Base-by-base conservation (phyloP, 2,797 vertebrate genomes). In the Microchirus variegatus region DNA sequence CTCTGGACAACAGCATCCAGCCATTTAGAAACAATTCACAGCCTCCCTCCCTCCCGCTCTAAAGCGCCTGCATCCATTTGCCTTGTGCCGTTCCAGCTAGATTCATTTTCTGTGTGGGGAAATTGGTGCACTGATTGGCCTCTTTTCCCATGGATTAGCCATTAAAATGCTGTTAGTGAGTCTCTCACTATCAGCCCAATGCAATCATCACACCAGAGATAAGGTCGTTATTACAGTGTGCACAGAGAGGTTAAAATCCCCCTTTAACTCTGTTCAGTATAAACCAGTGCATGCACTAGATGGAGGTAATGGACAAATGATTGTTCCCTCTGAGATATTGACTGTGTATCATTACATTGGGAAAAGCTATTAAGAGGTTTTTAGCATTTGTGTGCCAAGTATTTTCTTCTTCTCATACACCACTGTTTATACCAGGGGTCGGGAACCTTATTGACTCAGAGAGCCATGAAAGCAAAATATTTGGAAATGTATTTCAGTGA, bases 131-230 rank as follows among this genome's bases (percentile, higher is more conserved):
- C 79, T 87, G 91, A 89, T 90, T 91, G 86, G 82, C 85, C 86
- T 88, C 81, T 88, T 88, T 86, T 82, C 89, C 92, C 89, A 87
- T 92, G 87, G 91, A 91, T 92, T 92, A 91, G 89, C 87, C 82
- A 92, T 92, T 91, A 92, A 92, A 92, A 92, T 90, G 91, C 88
- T 91, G 88, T 90, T 92, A 89, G 90, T 59, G 73, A 83, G 81
- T 88, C 79, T 87, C 83, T 78, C 72, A 68, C 75, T 87, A 86
- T 87, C 87, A 80, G 77, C 69, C 69, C 81, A 83, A 81, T 82
- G 81, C 87, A 90, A 91, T 90, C 86, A 88, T 86, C 31, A 56
- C 61, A 66, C 78, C 77, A 78, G 79, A 83, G 84, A 86, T 91
- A 89, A 87, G 81, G 82, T 87, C 71, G 75, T 91, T 90, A 91